Percentiles rank a stretch among this genome's conserved stretches.
These are phyloP conservation scores for Pachycephala philippinensis DNA, from an alignment of 2,113 vertebrate genomes.

Conservation along the genomic window DNA sequence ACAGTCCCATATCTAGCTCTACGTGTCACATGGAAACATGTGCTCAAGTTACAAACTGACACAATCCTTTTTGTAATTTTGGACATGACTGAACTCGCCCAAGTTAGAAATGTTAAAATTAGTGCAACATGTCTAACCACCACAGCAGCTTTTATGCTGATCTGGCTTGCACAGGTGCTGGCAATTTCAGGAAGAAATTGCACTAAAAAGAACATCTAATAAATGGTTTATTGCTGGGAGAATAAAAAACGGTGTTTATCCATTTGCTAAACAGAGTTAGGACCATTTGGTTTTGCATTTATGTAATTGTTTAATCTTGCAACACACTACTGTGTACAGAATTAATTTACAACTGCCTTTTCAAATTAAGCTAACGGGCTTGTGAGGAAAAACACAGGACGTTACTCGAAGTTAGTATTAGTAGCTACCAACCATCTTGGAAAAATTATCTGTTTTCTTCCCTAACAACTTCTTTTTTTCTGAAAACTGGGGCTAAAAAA, in stretches of 20 bases:
- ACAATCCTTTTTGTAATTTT: neutral
- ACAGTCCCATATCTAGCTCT: neutral
- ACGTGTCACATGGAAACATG: neutral
- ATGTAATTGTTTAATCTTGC: neutral
- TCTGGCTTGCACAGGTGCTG: neutral
- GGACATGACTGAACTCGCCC: neutral
- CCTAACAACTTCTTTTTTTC: neutral
- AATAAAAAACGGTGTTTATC: neutral
- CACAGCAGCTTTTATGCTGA: neutral
- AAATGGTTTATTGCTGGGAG: neutral
- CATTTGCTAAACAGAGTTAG: neutral
- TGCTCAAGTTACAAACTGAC: neutral
- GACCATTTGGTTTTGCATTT: conserved; percentile 2
- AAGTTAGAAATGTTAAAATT: neutral
- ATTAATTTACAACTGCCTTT: neutral
- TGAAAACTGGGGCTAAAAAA: neutral
- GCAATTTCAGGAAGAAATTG: neutral
- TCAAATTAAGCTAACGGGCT: neutral
- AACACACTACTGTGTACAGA: neutral
- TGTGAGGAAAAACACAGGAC: neutral
- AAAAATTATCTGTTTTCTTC: neutral
- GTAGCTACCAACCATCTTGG: neutral
- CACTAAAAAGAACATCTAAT: neutral
- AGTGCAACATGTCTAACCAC: neutral
- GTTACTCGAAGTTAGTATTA: neutral